Evolutionary conservation across 2,797 vertebrate species (phyloP).

Genomic region (Austrolebias charrua): DNA sequence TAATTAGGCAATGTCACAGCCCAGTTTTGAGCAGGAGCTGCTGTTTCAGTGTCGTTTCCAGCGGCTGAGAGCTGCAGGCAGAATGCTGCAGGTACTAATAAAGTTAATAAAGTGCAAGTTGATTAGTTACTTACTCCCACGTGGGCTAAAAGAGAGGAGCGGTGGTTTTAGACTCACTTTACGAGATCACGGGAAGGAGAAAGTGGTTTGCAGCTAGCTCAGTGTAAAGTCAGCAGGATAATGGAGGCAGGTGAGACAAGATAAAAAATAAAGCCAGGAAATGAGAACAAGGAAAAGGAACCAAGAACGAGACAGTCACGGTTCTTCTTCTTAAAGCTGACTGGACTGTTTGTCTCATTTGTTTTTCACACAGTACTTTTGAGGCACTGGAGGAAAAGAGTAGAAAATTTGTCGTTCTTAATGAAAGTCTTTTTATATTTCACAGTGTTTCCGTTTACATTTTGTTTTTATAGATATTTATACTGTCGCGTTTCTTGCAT

Average conservation of each 20-base stretch:
- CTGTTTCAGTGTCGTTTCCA: conserved; percentile 20
- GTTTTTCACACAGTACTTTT: conserved; percentile 1
- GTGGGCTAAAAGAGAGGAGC: conserved; percentile 20
- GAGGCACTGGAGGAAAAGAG: too few relatives aligned
- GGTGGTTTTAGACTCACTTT: conserved; percentile 31
- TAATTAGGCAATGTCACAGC: conserved; percentile 29
- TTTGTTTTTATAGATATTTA: too few relatives aligned
- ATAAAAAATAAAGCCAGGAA: conserved; percentile 23
- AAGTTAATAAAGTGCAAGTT: conserved; percentile 52
- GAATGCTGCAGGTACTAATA: conserved; percentile 44
- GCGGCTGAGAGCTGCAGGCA: conserved; percentile 18
- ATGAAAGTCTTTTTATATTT: too few relatives aligned
- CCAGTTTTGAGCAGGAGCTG: conserved; percentile 5
- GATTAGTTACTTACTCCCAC: conserved; percentile 39
- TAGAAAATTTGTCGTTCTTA: too few relatives aligned
- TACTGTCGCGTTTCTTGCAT: too few relatives aligned
- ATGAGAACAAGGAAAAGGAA: conserved; percentile 19
- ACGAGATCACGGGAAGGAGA: conserved; percentile 24
- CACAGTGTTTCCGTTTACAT: too few relatives aligned
- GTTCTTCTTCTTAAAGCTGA: conserved; percentile 3
- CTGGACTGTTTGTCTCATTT: conserved; percentile 21
- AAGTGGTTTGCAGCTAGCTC: conserved; percentile 14
- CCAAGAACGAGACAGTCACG: conserved; percentile 13
- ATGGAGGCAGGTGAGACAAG: conserved; percentile 4
- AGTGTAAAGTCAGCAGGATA: conserved; percentile 26